Conservation (phyloP, 2,888 invertebrate genomes). For the Serrognathus titanus region DNA sequence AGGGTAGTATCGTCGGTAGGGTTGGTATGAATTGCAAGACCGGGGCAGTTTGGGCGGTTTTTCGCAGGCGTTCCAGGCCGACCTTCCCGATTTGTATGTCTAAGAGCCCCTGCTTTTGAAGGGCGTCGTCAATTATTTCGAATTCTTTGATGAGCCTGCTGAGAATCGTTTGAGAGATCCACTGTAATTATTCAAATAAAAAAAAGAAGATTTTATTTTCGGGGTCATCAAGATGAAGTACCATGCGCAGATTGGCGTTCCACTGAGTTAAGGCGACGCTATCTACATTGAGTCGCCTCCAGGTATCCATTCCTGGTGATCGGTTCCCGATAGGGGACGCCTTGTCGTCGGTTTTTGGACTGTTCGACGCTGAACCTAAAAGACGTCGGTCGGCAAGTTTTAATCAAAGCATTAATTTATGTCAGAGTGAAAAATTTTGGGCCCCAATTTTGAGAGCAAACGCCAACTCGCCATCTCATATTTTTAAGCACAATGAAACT, state of each 20-base stretch:
- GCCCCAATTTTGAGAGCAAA: too few relatives aligned
- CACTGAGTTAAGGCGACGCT: constrained; percentile 70
- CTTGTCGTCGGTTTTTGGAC: constrained; percentile 23
- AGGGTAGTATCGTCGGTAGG: constrained; percentile 66
- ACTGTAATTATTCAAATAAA: constrained; percentile 53
- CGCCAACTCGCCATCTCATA: too few relatives aligned
- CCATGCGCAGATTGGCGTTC: constrained; percentile 74
- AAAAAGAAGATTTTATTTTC: background rate
- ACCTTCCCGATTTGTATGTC: constrained; percentile 67
- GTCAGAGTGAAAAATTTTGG: too few relatives aligned
- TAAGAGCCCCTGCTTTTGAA: constrained; percentile 65
- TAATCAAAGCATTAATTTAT: background rate
- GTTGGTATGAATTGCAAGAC: constrained; percentile 56
- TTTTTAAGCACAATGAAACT: too few relatives aligned
- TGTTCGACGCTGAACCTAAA: constrained; percentile 12
- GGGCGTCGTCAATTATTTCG: constrained; percentile 63
- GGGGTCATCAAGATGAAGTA: constrained; percentile 38
- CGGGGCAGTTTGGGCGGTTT: constrained; percentile 61
- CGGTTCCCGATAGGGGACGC: constrained; percentile 49
- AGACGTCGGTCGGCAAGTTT: background rate
- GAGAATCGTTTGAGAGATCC: constrained; percentile 82
- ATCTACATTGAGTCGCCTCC: constrained; percentile 63
- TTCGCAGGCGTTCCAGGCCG: constrained; percentile 70
- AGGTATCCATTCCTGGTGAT: constrained; percentile 48
- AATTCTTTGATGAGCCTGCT: constrained; percentile 73